Conservation (phyloP, 2,113 vertebrate genomes). For the Serilophus lunatus region DNA sequence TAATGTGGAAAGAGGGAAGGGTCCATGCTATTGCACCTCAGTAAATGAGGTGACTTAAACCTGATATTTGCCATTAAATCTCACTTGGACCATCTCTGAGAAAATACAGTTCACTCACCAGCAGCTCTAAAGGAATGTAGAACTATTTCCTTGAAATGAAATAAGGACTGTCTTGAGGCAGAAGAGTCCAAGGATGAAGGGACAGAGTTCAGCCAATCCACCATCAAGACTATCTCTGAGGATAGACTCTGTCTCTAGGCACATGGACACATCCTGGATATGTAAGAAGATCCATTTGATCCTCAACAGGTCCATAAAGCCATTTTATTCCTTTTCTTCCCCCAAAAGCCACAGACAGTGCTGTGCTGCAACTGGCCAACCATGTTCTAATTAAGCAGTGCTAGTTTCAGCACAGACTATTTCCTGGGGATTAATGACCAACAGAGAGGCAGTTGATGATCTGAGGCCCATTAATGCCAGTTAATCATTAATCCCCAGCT, state of each 20-base stretch:
- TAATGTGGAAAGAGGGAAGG: background rate
- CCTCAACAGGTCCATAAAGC: background rate
- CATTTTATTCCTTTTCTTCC: background rate
- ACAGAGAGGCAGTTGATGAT: constrained; percentile 37
- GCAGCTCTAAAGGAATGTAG: background rate
- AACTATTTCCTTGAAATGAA: background rate
- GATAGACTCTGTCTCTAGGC: background rate
- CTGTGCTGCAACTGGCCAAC: constrained; percentile 11
- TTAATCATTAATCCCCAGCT: constrained; percentile 40
- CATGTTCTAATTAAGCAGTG: constrained; percentile 29
- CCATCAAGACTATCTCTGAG: background rate
- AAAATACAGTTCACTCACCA: constrained; percentile 22
- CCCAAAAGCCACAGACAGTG: background rate
- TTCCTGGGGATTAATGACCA: constrained; percentile 61
- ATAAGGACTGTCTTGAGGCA: background rate
- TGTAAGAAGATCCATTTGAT: background rate
- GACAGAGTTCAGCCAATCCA: background rate
- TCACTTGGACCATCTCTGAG: constrained; percentile 5
- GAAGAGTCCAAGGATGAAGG: background rate
- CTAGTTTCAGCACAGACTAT: background rate
- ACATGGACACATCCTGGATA: background rate
- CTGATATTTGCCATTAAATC: background rate
- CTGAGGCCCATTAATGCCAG: constrained; percentile 43
- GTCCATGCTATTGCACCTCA: background rate
- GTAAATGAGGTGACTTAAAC: constrained; percentile 27